These are phyloP conservation scores for Maniola hyperantus DNA, from an alignment of 2,888 invertebrate genomes.

Conservation along the genomic window DNA sequence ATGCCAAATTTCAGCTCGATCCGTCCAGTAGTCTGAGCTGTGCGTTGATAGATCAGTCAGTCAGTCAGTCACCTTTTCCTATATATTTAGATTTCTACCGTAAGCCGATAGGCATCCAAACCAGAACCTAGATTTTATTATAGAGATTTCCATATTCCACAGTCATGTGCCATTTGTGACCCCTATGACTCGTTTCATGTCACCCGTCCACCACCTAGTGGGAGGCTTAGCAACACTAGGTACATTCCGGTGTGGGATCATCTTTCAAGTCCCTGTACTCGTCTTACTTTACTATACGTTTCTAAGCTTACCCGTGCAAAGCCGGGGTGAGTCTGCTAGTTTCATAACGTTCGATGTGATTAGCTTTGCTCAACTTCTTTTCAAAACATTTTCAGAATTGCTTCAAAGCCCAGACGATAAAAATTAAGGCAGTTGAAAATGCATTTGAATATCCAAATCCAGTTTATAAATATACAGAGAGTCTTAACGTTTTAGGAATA, in stretches of 20 bases:
- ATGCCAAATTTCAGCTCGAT: too few species aligned
- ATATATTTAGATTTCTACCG: too few species aligned
- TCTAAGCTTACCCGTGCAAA: neutral
- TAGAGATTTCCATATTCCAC: too few species aligned
- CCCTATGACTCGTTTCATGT: too few species aligned
- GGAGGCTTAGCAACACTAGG: neutral
- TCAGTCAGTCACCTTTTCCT: too few species aligned
- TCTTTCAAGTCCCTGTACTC: too few species aligned
- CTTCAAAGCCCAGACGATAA: slow-evolving; percentile 21
- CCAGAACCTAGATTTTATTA: too few species aligned
- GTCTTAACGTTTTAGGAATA: neutral
- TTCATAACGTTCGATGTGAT: slow-evolving; percentile 8
- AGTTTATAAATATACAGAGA: neutral
- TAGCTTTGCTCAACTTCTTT: slow-evolving; percentile 4
- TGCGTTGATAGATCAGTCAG: too few species aligned
- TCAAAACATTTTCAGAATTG: slow-evolving; percentile 23
- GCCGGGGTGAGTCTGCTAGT: neutral
- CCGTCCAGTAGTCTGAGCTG: too few species aligned
- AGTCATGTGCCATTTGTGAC: neutral
- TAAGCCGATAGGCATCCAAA: too few species aligned
- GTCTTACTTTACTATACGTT: too few species aligned
- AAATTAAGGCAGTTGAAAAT: slow-evolving; percentile 24
- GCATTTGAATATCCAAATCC: slow-evolving; percentile 14
- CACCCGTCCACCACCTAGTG: too few species aligned
- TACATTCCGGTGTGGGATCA: neutral